Evolutionary conservation across 2,888 invertebrate species (phyloP), one percentile per base, ranked within the genome.

Genomic region (Eudemis profundana): DNA sequence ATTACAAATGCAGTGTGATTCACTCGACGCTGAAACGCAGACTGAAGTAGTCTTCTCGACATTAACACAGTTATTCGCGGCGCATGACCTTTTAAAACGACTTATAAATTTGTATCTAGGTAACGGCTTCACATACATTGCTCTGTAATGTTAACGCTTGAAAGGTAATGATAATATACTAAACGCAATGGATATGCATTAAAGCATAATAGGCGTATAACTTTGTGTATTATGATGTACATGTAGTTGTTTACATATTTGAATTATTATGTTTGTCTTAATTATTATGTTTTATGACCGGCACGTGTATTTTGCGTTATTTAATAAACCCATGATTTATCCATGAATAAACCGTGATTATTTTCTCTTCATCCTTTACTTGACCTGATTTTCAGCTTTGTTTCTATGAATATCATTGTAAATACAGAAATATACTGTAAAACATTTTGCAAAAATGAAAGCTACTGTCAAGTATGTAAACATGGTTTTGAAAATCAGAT

Each of bases 31-130:
- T 61, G 68, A 61, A 64, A 38, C 49, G 57, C 46, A 33, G 19
- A 68, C 67, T 68, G 64, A 68, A 64, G 44, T 29, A 19, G 21
- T 51, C 42, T 49, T 51, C 42, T 49, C 29, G 17, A 27, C 54
- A 36, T 42, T 27, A 36, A 64, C 17, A 36, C 19, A 46, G 62
- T 46, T 64, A 59, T 59, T 57, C 57, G 19, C 38, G 21, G 38
- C 36, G 46, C 12, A 12, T 65, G 60, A 60, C 65, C 59, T 65
- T 60, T 38, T 54, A 40, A 19, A 15, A 15, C 46, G 51, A 38
- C 51, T 33, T 60, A 60, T n/a, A n/a, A n/a, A n/a, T 65, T 53
- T 40, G 29, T 53, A 59, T 12, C 21, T 10, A 12, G 14, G 17
- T 17, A 36, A 49, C 23, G 15, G 17, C 59, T 59, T 51, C 8